Conservation (phyloP, 2,113 vertebrate species). For the Oriolus oriolus region DNA sequence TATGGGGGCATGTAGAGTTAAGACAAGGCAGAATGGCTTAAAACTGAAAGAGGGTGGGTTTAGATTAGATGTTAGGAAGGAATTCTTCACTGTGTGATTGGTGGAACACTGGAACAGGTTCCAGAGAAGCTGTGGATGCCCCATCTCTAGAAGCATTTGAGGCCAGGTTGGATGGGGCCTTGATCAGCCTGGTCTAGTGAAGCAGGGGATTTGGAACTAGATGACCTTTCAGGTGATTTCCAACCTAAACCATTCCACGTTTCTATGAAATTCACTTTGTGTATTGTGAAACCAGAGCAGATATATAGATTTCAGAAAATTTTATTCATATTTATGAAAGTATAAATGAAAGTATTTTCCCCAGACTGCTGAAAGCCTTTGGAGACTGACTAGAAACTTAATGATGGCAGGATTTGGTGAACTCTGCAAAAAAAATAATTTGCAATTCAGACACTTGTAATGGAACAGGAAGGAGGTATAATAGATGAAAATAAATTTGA, state of each 20-base stretch:
- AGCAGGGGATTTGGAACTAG: background rate
- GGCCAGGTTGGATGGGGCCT: accelerated
- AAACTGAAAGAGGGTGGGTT: background rate
- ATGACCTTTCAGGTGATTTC: background rate
- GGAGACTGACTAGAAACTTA: background rate
- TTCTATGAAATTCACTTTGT: background rate
- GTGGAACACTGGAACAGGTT: background rate
- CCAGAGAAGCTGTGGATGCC: background rate
- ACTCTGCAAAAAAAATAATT: background rate
- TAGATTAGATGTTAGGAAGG: background rate
- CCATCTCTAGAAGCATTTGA: accelerated
- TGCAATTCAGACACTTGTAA: background rate
- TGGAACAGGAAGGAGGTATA: background rate
- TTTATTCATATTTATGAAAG: background rate
- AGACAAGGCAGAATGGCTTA: background rate
- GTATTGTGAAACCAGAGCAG: background rate
- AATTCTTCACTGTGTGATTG: background rate
- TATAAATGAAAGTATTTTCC: background rate
- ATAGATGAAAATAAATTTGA: background rate
- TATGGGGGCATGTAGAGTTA: background rate
- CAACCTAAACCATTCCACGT: background rate
- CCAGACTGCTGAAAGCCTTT: background rate
- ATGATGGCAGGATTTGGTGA: background rate
- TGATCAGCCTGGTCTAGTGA: background rate
- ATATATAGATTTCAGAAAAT: background rate